Conservation (phyloP, 1,140 invertebrate species). For the Drosophila pectinifera region DNA sequence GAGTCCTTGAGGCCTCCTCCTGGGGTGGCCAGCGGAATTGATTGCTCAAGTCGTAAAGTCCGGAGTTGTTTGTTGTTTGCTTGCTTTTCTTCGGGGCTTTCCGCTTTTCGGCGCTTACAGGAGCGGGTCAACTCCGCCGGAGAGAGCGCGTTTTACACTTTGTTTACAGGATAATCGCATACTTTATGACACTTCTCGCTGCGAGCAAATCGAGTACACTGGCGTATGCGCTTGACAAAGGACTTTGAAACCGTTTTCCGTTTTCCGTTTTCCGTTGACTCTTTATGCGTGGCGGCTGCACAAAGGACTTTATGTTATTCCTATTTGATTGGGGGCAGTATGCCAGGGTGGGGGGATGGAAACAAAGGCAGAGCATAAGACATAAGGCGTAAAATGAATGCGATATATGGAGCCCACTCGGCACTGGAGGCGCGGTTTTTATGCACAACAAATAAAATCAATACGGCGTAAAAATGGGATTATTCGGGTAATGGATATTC, state of each 20-base stretch:
- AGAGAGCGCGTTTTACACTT: conserved; percentile 72
- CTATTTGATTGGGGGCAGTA: conserved; percentile 20
- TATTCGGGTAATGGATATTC: conserved; percentile 43
- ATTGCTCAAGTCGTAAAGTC: conserved; percentile 71
- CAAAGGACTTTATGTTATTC: conserved; percentile 50
- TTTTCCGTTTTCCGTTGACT: conserved; percentile 44
- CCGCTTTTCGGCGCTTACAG: conserved; percentile 7
- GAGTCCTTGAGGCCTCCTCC: conserved; percentile 5
- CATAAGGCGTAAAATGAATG: conserved; percentile 58
- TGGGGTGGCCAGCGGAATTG: conserved; percentile 56
- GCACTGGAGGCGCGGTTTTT: conserved; percentile 33
- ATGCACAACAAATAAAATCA: conserved; percentile 75
- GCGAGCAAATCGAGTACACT: conserved; percentile 49
- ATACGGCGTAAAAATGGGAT: conserved; percentile 66
- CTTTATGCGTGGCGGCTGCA: conserved; percentile 46
- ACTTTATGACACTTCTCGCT: conserved; percentile 78
- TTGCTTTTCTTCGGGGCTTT: conserved; percentile 17
- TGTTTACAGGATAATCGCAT: conserved; percentile 82
- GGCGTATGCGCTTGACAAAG: conserved; percentile 31
- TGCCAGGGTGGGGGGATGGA: background rate
- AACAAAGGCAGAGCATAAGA: conserved; percentile 50
- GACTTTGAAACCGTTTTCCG: conserved; percentile 56
- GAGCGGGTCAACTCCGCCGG: conserved; percentile 7
- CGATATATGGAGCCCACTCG: background rate
- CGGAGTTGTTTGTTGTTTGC: conserved; percentile 33